These are phyloP conservation scores for Chanos chanos DNA, from an alignment of 2,797 vertebrate species.

Conservation along the genomic window DNA sequence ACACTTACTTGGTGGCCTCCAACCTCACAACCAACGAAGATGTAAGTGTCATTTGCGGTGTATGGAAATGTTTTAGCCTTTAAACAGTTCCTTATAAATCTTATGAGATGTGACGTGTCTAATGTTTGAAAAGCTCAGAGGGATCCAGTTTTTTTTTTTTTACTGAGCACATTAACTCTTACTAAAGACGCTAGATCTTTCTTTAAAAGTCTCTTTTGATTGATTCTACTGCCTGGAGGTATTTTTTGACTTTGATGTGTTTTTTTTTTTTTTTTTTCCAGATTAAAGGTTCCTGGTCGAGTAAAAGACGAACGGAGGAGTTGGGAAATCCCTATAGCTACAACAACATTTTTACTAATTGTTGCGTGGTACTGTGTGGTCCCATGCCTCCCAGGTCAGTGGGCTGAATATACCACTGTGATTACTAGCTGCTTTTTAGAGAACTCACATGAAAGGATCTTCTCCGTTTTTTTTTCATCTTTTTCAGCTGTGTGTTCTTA, in stretches of 20 bases:
- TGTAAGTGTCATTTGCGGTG: conserved; percentile 69
- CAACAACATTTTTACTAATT: conserved; percentile 89
- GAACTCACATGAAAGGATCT: background rate
- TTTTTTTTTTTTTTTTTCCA: conserved; percentile 51
- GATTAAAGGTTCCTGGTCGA: conserved; percentile 96
- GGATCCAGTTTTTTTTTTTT: too few species aligned
- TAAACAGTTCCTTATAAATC: too few species aligned
- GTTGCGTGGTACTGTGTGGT: conserved; percentile 88
- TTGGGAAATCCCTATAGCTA: conserved; percentile 92
- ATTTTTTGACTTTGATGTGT: too few species aligned
- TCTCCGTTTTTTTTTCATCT: background rate
- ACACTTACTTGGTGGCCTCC: conserved; percentile 95
- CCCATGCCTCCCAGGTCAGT: conserved; percentile 92
- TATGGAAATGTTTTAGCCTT: background rate
- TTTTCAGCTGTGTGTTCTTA: conserved; percentile 22
- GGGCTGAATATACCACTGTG: too few species aligned
- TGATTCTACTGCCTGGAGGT: too few species aligned
- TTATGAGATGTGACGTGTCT: too few species aligned
- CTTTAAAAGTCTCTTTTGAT: too few species aligned
- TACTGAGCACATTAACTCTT: too few species aligned
- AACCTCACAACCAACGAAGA: conserved; percentile 98
- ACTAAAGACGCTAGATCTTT: too few species aligned
- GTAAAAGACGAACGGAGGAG: conserved; percentile 82
- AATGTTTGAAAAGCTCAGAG: too few species aligned
- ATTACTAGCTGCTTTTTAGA: background rate